Evolutionary conservation across 1,140 invertebrate species (phyloP), one percentile per base, ranked within the genome.

Genomic region (Meloidogyne floridensis): DNA sequence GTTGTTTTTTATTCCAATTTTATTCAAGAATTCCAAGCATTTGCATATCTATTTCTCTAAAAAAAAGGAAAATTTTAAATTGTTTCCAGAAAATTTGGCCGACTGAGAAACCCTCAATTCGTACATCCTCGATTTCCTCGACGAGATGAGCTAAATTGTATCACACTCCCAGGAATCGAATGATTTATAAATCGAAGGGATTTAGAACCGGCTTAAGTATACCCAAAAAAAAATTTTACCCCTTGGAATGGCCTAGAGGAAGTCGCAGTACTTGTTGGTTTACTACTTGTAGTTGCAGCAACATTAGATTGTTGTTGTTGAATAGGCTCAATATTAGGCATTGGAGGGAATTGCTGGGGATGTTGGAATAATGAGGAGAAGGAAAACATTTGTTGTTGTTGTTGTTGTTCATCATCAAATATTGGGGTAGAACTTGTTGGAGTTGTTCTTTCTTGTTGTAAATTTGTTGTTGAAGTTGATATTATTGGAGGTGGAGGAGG

Each of bases 21-120:
- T 15, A 59, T 59, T 79, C 47, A 79, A 3, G 77, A 79, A 79
- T 72, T 79, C 77, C 77, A 79, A 54, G 77, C 77, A 79, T 79
- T 79, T 11, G 77, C 77, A 47, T 79, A 79, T 47, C 77, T 79
- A 11, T 69, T 53, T 43, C 53, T 79, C 77, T 79, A 32, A 69
- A 78, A 78, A 72, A 72, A 42, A 59, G 47, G 71, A 13, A 42
- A 42, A 78, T 53, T 10, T 15, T 54, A 4, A 32, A 32, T 32
- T 32, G 32, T 32, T 32, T 32, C 32, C 32, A 32, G 32, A 32
- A 32, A 32, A 2, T 32, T 32, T 32, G 32, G 32, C 32, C 2
- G 20, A 1, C 32, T 1, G 32, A 32, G 32, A 32, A 32, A 32
- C 32, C 32, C 2, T 32, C 32, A 2, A 20, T 20, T 20, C 20